These are phyloP conservation scores for Anastatus disparis DNA, from an alignment of 1,140 invertebrate genomes.

Conservation along the genomic window DNA sequence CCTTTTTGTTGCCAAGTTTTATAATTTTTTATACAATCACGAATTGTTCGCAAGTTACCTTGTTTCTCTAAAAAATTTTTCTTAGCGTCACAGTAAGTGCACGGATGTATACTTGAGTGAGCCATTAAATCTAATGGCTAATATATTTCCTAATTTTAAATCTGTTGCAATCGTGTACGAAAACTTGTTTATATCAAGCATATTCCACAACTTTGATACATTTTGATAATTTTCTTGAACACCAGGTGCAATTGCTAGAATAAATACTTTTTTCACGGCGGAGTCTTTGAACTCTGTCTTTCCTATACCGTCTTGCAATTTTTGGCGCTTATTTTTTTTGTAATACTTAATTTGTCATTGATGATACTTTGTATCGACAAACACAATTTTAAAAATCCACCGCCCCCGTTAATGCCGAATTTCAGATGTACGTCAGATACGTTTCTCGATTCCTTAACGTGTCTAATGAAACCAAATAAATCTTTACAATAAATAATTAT, in stretches of 20 bases:
- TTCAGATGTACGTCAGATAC: slow-evolving; percentile 17
- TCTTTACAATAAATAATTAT: slow-evolving; percentile 8
- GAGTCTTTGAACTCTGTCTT: slow-evolving; percentile 38
- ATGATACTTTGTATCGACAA: slow-evolving; percentile 42
- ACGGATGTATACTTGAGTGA: slow-evolving; percentile 32
- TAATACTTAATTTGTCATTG: too few relatives aligned
- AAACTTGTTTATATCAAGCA: slow-evolving; percentile 31
- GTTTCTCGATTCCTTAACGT: slow-evolving; percentile 11
- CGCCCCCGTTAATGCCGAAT: slow-evolving; percentile 15
- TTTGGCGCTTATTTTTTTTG: slow-evolving; percentile 14
- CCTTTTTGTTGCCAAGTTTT: too few relatives aligned
- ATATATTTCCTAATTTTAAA: slow-evolving; percentile 31
- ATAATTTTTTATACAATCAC: too few relatives aligned
- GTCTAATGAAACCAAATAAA: neutral
- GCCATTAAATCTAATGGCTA: slow-evolving; percentile 39
- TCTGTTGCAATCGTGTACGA: neutral
- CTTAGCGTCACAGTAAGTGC: slow-evolving; percentile 32
- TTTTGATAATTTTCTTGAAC: slow-evolving; percentile 41
- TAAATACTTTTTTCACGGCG: slow-evolving; percentile 38
- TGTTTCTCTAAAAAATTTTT: slow-evolving; percentile 13
- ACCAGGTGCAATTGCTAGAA: slow-evolving; percentile 17
- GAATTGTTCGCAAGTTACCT: slow-evolving; percentile 4
- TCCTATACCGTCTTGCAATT: slow-evolving; percentile 32
- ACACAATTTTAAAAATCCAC: slow-evolving; percentile 33
- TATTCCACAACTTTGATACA: slow-evolving; percentile 26